Conservation (phyloP, 2,113 vertebrate species). For the Centropus unirufus region DNA sequence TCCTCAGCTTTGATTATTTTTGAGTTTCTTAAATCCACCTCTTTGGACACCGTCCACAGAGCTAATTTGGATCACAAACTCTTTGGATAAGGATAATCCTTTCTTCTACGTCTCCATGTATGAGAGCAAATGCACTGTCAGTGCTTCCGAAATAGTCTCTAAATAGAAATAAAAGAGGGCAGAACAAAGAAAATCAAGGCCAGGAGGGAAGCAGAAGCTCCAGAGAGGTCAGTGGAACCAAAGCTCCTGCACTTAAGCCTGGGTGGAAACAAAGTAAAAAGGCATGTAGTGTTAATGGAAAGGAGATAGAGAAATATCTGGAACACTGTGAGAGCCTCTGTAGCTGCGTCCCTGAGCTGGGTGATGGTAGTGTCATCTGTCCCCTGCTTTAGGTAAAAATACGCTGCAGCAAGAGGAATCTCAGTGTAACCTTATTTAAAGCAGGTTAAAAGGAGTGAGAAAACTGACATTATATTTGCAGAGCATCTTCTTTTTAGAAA, state of each 20-base stretch:
- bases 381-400: not conserved
- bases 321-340: not conserved
- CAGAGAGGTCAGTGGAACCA: not conserved
- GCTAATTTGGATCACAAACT: not conserved
- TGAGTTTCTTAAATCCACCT: not conserved
- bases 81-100: not conserved
- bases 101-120: not conserved
- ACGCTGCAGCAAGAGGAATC: not conserved
- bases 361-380: not conserved
- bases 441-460: not conserved
- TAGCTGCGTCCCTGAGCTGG: not conserved
- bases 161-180: not conserved
- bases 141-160: not conserved
- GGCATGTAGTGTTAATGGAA: not conserved
- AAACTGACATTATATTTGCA: not conserved
- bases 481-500: not conserved
- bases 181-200: not conserved
- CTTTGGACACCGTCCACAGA: not conserved
- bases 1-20: not conserved
- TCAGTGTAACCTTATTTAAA: not conserved
- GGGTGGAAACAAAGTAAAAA: not conserved
- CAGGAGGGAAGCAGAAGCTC: not conserved
- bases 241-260: not conserved
- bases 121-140: not conserved
- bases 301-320: not conserved